Percentiles rank a stretch among this genome's conserved stretches.
Conservation (phyloP, 2,797 vertebrate species). For the Lithobates sylvaticus region DNA sequence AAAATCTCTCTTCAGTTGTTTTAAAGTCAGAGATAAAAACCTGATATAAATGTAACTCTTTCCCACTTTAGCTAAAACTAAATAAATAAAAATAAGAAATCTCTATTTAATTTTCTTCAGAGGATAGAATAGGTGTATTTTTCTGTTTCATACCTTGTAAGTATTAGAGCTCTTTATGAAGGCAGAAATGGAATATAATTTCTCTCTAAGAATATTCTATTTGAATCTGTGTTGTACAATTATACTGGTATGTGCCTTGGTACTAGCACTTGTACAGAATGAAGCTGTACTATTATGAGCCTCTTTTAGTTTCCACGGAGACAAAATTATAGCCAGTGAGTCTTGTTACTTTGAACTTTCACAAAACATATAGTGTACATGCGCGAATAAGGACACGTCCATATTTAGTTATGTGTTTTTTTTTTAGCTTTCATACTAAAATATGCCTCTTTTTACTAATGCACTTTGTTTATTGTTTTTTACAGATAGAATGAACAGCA, state of each 20-base stretch:
- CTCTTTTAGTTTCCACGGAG: slow-evolving; percentile 59
- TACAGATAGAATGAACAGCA: too few relatives aligned
- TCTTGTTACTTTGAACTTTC: slow-evolving; percentile 29
- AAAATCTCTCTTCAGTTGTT: too few relatives aligned
- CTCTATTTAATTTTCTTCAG: neutral
- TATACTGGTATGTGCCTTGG: slow-evolving; percentile 53
- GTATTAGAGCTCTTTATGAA: slow-evolving; percentile 35
- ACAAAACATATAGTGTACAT: slow-evolving; percentile 15
- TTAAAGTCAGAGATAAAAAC: too few relatives aligned
- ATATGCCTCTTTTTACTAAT: too few relatives aligned
- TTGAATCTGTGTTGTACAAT: slow-evolving; percentile 37
- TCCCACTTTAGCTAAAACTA: neutral
- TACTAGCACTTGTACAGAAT: slow-evolving; percentile 37
- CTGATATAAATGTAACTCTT: too few relatives aligned
- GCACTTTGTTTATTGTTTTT: too few relatives aligned
- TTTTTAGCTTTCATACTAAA: too few relatives aligned
- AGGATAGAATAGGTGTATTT: slow-evolving; percentile 14
- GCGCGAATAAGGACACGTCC: neutral
- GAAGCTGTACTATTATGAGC: slow-evolving; percentile 41
- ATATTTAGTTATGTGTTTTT: neutral
- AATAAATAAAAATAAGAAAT: neutral
- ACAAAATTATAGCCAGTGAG: slow-evolving; percentile 53
- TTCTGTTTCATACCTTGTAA: slow-evolving; percentile 15
- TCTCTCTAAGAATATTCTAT: slow-evolving; percentile 29
- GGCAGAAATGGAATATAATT: slow-evolving; percentile 47